phyloP scores from a whole-genome alignment of 1,140 invertebrate genomes.

The Drosophila ercepeae region DNA sequence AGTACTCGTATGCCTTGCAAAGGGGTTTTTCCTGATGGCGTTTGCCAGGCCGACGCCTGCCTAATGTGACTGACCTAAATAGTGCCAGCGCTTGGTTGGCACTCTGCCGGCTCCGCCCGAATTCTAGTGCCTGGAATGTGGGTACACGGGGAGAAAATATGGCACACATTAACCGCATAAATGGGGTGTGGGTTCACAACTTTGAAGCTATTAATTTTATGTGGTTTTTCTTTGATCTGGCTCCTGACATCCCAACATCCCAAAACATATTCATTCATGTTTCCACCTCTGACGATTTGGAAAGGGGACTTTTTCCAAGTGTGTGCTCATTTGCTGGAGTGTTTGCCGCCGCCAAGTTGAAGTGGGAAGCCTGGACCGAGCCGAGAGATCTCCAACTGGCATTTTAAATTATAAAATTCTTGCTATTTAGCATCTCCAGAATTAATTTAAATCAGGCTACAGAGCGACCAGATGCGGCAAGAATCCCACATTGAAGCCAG shows the following conservation, averaged over 20 bases:
- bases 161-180: no score
- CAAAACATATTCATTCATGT: no score
- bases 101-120: constrained; percentile 41
- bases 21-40: constrained; percentile 8
- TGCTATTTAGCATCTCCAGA: constrained; percentile 71
- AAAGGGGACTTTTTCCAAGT: not conserved
- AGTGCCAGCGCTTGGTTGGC: constrained; percentile 65
- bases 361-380: constrained; percentile 25
- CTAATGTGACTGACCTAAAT: constrained; percentile 81
- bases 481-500: constrained; percentile 41
- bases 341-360: constrained; percentile 57
- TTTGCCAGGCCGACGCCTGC: constrained; percentile 64
- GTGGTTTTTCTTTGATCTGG: not conserved
- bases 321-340: constrained; percentile 67
- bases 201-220: not conserved
- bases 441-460: constrained; percentile 66
- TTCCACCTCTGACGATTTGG: not conserved
- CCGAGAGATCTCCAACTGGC: constrained; percentile 45
- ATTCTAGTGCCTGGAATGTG: constrained; percentile 10
- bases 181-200: not conserved
- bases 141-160: constrained; percentile 11
- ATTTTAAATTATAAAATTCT: constrained; percentile 75
- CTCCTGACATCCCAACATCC: no score
- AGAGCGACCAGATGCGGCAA: no score
- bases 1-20: not conserved